Conservation (phyloP, 2,113 vertebrate genomes). For the Cyprinodon variegatus region DNA sequence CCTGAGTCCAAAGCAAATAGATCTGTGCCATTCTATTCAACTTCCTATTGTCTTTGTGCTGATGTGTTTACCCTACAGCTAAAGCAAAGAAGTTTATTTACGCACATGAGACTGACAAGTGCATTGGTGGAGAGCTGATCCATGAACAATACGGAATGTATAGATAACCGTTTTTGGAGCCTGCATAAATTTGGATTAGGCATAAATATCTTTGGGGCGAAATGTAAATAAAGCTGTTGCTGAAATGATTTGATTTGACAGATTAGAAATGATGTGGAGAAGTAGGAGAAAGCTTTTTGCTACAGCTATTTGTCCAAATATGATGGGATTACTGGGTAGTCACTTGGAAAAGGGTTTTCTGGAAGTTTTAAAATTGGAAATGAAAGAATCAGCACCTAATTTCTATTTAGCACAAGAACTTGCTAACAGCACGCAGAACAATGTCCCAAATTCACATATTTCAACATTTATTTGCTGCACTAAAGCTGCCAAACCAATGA, state of each 20-base stretch:
- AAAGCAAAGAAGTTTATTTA: constrained; percentile 29
- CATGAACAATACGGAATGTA: constrained; percentile 28
- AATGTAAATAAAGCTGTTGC: constrained; percentile 22
- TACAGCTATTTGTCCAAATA: constrained; percentile 41
- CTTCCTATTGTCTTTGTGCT: background rate
- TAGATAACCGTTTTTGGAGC: constrained; percentile 1
- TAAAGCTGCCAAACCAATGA: too few species aligned
- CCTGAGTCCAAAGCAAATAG: too few species aligned
- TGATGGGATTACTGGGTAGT: constrained; percentile 16
- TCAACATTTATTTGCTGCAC: too few species aligned
- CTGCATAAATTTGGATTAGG: constrained; percentile 37
- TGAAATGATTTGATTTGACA: constrained; percentile 27
- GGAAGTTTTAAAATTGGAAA: constrained; percentile 11
- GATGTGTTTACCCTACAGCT: constrained; percentile 21
- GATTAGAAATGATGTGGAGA: constrained; percentile 29
- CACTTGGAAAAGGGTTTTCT: constrained; percentile 19
- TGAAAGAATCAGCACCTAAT: too few species aligned
- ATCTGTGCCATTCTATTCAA: background rate
- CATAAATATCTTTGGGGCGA: constrained; percentile 22
- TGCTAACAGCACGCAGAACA: too few species aligned
- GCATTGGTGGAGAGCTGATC: constrained; percentile 30
- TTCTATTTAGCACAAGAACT: too few species aligned
- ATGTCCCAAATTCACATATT: too few species aligned
- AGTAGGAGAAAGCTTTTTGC: constrained; percentile 14
- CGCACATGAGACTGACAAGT: constrained; percentile 21